A percentile compares a stretch with the other conserved stretches of the same genome.
These are phyloP conservation scores for Drosophila orena DNA, from an alignment of 1,140 invertebrate species.

Conservation along the genomic window DNA sequence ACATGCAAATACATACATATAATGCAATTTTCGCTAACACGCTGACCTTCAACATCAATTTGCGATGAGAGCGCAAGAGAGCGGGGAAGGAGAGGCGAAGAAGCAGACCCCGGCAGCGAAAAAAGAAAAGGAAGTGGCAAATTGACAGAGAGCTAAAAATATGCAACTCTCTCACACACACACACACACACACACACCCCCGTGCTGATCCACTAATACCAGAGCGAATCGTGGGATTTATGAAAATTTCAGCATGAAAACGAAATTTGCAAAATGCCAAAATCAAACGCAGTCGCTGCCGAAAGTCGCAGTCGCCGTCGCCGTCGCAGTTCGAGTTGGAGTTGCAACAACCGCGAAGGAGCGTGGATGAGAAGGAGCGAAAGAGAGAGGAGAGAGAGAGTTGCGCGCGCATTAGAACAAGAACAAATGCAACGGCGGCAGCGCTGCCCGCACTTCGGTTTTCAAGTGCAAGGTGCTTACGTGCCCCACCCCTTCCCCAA, in stretches of 20 bases:
- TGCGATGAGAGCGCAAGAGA: constrained; percentile 22
- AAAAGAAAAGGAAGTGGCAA: constrained; percentile 39
- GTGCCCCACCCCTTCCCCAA: not conserved
- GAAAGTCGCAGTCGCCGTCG: constrained; percentile 8
- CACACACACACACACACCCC: not conserved
- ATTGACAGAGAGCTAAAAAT: constrained; percentile 65
- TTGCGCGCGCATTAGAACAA: constrained; percentile 57
- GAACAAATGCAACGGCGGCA: constrained; percentile 35
- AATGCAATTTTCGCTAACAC: constrained; percentile 77
- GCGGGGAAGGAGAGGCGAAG: constrained; percentile 1
- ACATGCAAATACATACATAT: constrained; percentile 36
- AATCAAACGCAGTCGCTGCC: constrained; percentile 51
- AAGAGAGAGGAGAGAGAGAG: not conserved
- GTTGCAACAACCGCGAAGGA: constrained; percentile 13
- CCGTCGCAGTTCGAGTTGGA: constrained; percentile 26
- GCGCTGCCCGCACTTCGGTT: constrained; percentile 41
- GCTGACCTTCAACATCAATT: constrained; percentile 80
- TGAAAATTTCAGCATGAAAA: constrained; percentile 81
- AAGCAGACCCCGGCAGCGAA: constrained; percentile 32
- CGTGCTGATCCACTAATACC: constrained; percentile 30
- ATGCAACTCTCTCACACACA: constrained; percentile 32
- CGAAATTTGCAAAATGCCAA: constrained; percentile 78
- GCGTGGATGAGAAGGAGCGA: not conserved
- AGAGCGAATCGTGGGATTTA: constrained; percentile 37
- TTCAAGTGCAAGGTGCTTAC: constrained; percentile 79